A percentile compares a stretch with the other conserved stretches of the same genome.
Conservation (phyloP, 2,888 invertebrate genomes). For the Meghimatium bilineatum region DNA sequence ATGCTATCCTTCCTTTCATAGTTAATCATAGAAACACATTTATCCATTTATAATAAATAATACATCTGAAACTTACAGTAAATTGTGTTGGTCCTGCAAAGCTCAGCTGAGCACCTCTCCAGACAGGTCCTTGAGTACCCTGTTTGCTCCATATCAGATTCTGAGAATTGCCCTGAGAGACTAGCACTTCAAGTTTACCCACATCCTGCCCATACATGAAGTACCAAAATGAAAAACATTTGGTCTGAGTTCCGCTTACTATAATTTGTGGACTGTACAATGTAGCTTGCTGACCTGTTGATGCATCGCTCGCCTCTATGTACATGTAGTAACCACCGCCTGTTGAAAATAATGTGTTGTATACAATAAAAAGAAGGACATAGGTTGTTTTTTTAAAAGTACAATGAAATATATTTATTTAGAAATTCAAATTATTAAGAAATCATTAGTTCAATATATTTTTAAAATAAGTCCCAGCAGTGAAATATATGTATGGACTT, state of each 20-base stretch:
- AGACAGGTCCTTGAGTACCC: constrained; percentile 60
- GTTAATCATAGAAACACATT: too few species aligned
- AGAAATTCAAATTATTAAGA: background rate
- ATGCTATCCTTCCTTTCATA: too few species aligned
- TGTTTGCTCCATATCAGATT: constrained; percentile 56
- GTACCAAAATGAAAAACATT: constrained; percentile 73
- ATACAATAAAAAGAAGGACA: too few species aligned
- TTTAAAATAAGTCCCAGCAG: too few species aligned
- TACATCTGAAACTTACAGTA: constrained; percentile 1
- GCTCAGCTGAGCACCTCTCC: background rate
- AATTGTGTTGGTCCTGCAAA: background rate
- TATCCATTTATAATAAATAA: too few species aligned
- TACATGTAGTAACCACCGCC: constrained; percentile 70
- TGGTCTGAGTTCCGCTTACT: constrained; percentile 44
- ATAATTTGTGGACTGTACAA: constrained; percentile 61
- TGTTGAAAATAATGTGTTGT: constrained; percentile 10
- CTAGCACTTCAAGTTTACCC: constrained; percentile 64
- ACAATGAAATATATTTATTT: background rate
- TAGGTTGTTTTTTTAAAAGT: too few species aligned
- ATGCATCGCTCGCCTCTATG: constrained; percentile 78
- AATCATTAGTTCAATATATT: too few species aligned
- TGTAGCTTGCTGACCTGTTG: constrained; percentile 80
- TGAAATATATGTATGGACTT: too few species aligned
- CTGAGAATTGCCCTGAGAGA: constrained; percentile 42
- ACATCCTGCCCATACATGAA: constrained; percentile 73